A percentile compares a stretch with the other conserved stretches of the same genome.
phyloP scores from a whole-genome alignment of 2,888 invertebrate species.

The Nymphalis c-album region DNA sequence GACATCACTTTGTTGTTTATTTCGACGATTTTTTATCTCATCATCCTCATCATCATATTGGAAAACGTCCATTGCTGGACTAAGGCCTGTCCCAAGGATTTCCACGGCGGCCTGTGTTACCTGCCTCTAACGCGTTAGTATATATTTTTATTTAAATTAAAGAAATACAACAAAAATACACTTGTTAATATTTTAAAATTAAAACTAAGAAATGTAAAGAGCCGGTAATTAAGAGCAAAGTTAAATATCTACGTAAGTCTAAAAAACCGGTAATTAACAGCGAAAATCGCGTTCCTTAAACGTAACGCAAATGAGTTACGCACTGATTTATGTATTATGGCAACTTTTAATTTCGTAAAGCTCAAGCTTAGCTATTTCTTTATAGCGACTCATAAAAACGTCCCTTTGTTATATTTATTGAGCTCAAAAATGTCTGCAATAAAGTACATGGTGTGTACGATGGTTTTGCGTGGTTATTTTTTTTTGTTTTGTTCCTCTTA shows the following conservation, averaged over 20 bases:
- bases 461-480: background rate
- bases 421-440: conserved; percentile 40
- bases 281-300: conserved; percentile 21
- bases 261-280: conserved; percentile 20
- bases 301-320: conserved; percentile 41
- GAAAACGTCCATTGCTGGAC: background rate
- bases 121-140: too few relatives aligned
- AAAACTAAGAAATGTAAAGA: background rate
- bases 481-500: background rate
- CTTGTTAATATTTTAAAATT: background rate
- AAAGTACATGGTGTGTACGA: background rate
- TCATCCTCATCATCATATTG: too few relatives aligned
- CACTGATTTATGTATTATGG: conserved; percentile 69
- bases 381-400: conserved; percentile 60
- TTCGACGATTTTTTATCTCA: too few relatives aligned
- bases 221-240: conserved; percentile 1
- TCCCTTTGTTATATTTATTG: conserved; percentile 62
- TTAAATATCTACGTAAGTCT: background rate
- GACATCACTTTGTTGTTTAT: too few relatives aligned
- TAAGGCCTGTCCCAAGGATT: too few relatives aligned
- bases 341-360: conserved; percentile 71
- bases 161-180: too few relatives aligned
- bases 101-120: too few relatives aligned
- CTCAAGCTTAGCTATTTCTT: conserved; percentile 62
- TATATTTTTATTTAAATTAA: too few relatives aligned